These are phyloP conservation scores for Phocoena phocoena DNA, from an alignment of 2,113 vertebrate genomes.

Conservation along the genomic window DNA sequence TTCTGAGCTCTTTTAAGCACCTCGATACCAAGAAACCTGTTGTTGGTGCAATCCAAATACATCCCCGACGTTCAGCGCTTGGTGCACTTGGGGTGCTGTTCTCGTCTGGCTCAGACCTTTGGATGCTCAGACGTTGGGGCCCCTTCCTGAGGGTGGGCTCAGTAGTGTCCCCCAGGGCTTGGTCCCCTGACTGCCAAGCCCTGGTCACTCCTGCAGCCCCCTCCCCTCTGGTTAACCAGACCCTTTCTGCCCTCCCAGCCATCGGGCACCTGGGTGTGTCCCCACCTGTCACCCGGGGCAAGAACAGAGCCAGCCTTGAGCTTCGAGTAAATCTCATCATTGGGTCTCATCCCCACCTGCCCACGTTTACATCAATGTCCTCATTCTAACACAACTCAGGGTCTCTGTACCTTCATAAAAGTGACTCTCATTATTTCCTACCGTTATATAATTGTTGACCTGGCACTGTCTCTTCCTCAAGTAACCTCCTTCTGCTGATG, in stretches of 20 bases:
- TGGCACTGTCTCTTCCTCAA: rapidly evolving
- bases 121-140: rapidly evolving
- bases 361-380: not conserved
- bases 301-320: not conserved
- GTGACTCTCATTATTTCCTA: no score
- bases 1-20: not conserved
- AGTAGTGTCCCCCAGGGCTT: rapidly evolving
- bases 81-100: not conserved
- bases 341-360: rapidly evolving
- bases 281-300: not conserved
- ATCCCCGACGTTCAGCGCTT: rapidly evolving
- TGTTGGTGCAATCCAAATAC: rapidly evolving
- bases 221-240: not conserved
- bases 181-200: not conserved
- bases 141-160: not conserved
- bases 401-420: rapidly evolving
- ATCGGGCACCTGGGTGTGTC: rapidly evolving
- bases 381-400: not conserved
- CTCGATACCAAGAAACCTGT: rapidly evolving
- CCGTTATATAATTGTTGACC: rapidly evolving
- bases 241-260: not conserved
- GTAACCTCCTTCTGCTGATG: not conserved
- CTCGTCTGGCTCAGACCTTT: not conserved
- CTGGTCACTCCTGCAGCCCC: rapidly evolving
- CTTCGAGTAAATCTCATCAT: rapidly evolving